Evolutionary conservation across 2,113 vertebrate species (phyloP), one percentile per base, ranked within the genome.

Genomic region (Galemys pyrenaicus): DNA sequence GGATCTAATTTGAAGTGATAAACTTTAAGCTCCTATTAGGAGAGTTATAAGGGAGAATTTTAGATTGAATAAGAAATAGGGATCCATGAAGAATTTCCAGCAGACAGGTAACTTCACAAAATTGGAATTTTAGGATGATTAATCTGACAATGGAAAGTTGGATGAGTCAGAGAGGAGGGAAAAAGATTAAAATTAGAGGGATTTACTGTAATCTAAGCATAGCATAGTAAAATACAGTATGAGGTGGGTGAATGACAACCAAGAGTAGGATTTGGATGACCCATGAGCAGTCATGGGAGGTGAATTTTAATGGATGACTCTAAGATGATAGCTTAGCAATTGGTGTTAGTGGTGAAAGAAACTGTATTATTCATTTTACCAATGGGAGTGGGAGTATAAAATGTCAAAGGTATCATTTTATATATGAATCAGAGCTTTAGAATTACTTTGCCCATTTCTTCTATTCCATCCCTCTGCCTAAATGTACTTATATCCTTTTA

Each of bases 51-150:
- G 46, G 49, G 24, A 46, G 44, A 54, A 5, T 78, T 81, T 60
- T 46, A 83, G 37, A 10, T 20, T 15, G 35, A 7, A 41, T 39
- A 26, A 22, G 56, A 74, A 82, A 71, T 49, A 37, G 68, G 94
- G 68, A 26, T n/a, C 37, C 17, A 16, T 41, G 54, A 74, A 87
- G 9, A 6, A 9, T 89, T 94, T 95, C 86, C 39, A 92, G 64
- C 37, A 87, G 91, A 87, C 65, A 95, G 74, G 75, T 64, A 58
- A 78, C 13, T 75, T 89, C 39, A 89, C 51, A 44, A 28, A 93
- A 68, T 7, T 78, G 49, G 84, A 87, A 93, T 96, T 91, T 89
- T 51, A 74, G 56, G 16, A 75, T 93, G 79, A 95, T 83, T 75
- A 86, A 93, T 60, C 37, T 87, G 70, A 80, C 24, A 58, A 44